Evolutionary conservation across 2,113 vertebrate genomes (phyloP).

Genomic region (Strix aluco): DNA sequence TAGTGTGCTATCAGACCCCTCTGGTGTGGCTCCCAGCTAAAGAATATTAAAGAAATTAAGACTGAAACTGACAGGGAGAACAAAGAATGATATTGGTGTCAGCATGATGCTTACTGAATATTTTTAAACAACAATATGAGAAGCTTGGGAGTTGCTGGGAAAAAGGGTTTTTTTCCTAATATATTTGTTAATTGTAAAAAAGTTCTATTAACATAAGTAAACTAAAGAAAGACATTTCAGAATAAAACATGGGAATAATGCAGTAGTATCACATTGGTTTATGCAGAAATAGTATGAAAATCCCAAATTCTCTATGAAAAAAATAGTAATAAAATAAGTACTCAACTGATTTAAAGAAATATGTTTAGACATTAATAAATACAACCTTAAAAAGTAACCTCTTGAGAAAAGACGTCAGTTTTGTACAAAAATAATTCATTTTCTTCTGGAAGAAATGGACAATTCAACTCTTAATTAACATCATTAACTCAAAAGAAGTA

Average conservation of each 20-base stretch:
- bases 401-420: not conserved
- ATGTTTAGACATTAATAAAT: not conserved
- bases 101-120: not conserved
- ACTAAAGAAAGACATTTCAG: not conserved
- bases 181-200: not conserved
- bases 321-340: not conserved
- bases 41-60: not conserved
- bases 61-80: not conserved
- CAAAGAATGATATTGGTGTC: not conserved
- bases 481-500: not conserved
- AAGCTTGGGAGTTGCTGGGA: not conserved
- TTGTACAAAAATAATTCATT: not conserved
- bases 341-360: not conserved
- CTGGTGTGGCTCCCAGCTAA: not conserved
- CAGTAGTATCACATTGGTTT: not conserved
- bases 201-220: not conserved
- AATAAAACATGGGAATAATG: not conserved
- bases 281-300: not conserved
- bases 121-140: not conserved
- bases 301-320: not conserved
- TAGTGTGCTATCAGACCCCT: not conserved
- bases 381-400: not conserved
- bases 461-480: conserved; percentile 26
- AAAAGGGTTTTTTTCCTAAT: not conserved
- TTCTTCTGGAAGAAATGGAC: not conserved